A percentile compares a stretch with the other conserved stretches of the same genome.
These are phyloP conservation scores for Proisotoma minuta DNA, from an alignment of 2,888 invertebrate genomes.

Conservation along the genomic window DNA sequence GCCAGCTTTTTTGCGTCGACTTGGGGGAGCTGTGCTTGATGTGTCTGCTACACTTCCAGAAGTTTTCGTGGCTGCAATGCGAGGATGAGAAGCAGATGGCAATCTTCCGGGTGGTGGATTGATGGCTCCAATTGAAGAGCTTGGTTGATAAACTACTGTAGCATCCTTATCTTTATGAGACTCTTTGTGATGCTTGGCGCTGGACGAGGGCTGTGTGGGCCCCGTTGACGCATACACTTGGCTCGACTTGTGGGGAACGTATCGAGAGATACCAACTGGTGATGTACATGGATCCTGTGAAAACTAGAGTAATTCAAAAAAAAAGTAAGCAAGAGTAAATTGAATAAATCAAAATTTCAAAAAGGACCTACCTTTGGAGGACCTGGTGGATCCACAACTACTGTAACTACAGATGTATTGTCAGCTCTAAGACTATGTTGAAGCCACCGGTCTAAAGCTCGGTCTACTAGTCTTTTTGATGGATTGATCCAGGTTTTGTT, in stretches of 20 bases:
- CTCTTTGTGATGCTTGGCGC: no score
- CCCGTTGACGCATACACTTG: neutral
- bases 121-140: neutral
- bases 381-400: conserved; percentile 86
- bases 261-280: conserved; percentile 15
- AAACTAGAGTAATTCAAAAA: neutral
- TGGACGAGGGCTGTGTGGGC: neutral
- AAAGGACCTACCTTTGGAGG: conserved; percentile 58
- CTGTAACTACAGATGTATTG: conserved; percentile 88
- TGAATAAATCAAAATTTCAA: neutral
- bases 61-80: neutral
- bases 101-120: neutral
- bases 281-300: neutral
- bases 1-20: neutral
- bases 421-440: conserved; percentile 84
- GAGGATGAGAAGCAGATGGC: conserved; percentile 9
- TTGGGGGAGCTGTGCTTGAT: neutral
- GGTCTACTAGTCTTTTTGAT: conserved; percentile 79
- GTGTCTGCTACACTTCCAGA: neutral
- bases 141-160: neutral
- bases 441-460: conserved; percentile 73
- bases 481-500: conserved; percentile 73
- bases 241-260: conserved; percentile 10
- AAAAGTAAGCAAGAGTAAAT: neutral
- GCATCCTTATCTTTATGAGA: neutral